These are phyloP conservation scores for Pyrrhia umbra DNA, from an alignment of 2,888 invertebrate species.

Conservation along the genomic window DNA sequence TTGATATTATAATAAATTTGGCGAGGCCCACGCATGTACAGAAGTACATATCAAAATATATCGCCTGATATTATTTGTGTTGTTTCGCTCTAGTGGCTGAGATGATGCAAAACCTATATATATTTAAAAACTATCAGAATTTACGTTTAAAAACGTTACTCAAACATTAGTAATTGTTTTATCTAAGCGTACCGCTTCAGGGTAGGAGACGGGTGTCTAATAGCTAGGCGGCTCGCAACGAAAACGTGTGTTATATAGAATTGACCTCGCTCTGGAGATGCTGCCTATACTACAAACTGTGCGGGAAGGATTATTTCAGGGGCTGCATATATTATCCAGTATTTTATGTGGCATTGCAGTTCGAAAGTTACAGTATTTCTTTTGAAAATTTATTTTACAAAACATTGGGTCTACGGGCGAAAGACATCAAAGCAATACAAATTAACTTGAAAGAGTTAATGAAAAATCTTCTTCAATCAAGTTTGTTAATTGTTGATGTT, in stretches of 20 bases:
- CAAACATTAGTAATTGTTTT: neutral
- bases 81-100: constrained; percentile 39
- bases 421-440: constrained; percentile 20
- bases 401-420: constrained; percentile 38
- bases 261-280: constrained; percentile 38
- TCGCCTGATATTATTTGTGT: constrained; percentile 64
- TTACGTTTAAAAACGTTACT: constrained; percentile 9
- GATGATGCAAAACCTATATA: constrained; percentile 14
- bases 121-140: constrained; percentile 8
- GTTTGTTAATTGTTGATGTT: constrained; percentile 40
- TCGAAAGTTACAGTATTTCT: no score
- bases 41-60: constrained; percentile 80
- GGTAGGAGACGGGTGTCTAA: neutral
- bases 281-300: constrained; percentile 10
- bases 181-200: neutral
- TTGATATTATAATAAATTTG: constrained; percentile 72
- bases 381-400: constrained; percentile 26
- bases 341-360: no score
- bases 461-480: constrained; percentile 4
- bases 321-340: constrained; percentile 26
- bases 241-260: constrained; percentile 23
- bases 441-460: constrained; percentile 17
- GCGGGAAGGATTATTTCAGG: constrained; percentile 32
- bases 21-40: constrained; percentile 65
- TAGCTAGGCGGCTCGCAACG: neutral